Evolutionary conservation across 1,140 invertebrate genomes (phyloP), one percentile per base, ranked within the genome.

Genomic region (Pemphigus obesinymphae): DNA sequence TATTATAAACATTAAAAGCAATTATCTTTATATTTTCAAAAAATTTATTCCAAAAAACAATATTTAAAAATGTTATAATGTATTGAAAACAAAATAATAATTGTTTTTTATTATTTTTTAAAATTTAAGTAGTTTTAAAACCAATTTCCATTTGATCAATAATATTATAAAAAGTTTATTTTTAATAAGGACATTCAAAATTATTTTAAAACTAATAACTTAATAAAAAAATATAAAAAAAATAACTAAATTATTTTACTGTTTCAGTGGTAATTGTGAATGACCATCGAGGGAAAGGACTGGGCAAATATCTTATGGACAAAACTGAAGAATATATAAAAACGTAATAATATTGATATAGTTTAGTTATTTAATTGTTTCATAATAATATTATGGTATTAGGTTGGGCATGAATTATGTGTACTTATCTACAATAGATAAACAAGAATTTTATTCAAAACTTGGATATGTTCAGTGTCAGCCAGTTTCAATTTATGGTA

Each of bases 371-470:
- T 63, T 63, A 63, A 63, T 20, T 8, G 50, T 76, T 78, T 4
- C 23, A 45, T n/a, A 23, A 73, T 83, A 11, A 20, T 80, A 45
- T 82, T 82, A n/a, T 82, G 43, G 50, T 83, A 78, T 43, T 76
- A 86, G 86, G 20, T 82, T 73, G 61, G 85, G 85, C 26, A 83
- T 86, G 34, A 80, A 63, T 72, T 82, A 61, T n/a, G 82, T 86
- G 3, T 86, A 86, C 66, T 83, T 87, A 34, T 86, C 86, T 20
- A 87, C 86, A 31, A 78, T 83, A 45, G 86, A 85, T 58, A 84
- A 87, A 83, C 84, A 86, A 85, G 84, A 82, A 63, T 87, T 87
- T 84, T 87, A 87, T 83, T 43, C 82, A 34, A 86, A 85, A 83
- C 82, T 87, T 8, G 86, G 86, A 4, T 87, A 87, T 82, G 26